A percentile compares a stretch with the other conserved stretches of the same genome.
Conservation (phyloP, 2,797 vertebrate species). For the Numenius phaeopus region DNA sequence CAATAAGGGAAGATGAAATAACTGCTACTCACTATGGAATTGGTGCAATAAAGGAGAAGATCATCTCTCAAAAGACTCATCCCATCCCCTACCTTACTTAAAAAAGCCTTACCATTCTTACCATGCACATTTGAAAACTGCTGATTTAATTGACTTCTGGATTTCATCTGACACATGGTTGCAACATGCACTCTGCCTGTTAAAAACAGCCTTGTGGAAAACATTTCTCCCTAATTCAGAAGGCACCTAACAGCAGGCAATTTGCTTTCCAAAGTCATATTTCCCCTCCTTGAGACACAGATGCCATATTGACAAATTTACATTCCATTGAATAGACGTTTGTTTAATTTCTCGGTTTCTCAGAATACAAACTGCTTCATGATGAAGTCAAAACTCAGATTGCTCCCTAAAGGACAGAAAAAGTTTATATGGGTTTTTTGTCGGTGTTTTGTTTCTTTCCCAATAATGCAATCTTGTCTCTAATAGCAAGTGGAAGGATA, state of each 20-base stretch:
- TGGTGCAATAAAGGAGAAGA: not conserved
- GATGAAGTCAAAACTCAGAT: conserved; percentile 11
- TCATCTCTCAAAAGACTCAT: not conserved
- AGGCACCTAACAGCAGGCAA: not conserved
- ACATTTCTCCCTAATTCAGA: not conserved
- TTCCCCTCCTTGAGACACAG: not conserved
- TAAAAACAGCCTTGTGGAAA: not conserved
- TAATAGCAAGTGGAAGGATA: not conserved
- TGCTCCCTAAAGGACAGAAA: not conserved
- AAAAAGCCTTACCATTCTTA: not conserved
- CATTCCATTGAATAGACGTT: not conserved
- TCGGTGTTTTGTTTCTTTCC: not conserved
- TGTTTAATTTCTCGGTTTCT: conserved; percentile 53
- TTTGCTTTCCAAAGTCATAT: not conserved
- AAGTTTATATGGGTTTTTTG: not conserved
- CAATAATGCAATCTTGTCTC: not conserved
- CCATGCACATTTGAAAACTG: not conserved
- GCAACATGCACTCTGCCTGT: not conserved
- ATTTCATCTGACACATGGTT: not conserved
- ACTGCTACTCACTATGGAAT: not conserved
- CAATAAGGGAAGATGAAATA: not conserved
- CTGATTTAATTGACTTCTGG: not conserved
- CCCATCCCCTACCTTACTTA: not conserved
- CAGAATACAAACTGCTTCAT: conserved; percentile 20
- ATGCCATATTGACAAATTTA: conserved; percentile 25